Evolutionary conservation across 2,113 vertebrate species (phyloP), one percentile per base, ranked within the genome.

Genomic region (Tetrao urogallus): DNA sequence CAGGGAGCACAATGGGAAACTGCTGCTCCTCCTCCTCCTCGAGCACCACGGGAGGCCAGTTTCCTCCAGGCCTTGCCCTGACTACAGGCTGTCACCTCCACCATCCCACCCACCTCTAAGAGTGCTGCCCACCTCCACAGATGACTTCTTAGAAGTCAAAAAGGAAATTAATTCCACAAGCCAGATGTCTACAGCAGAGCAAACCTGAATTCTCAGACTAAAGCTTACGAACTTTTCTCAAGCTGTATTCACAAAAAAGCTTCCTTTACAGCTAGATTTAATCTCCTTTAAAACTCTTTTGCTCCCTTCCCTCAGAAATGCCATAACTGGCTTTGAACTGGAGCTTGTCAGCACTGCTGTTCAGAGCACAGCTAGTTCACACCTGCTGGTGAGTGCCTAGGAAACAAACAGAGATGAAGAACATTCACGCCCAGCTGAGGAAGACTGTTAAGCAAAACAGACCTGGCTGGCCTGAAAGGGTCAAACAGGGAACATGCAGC

Each of bases 31-130:
- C 74, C 66, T 57, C 74, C 47, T 52, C 45, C 36, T n/a, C 4
- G 0, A 0, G 7, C 34, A 40, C 8, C 40, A 27, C 8, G 1
- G 14, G 58, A 66, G 89, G 40, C 11, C 57, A 25, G 2, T 1
- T 45, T 45, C 5, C 19, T 6, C 83, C 34, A 38, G 0, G 2
- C 24, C 72, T 24, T 8, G 19, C 71, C 40, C 69, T 9, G 14
- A 17, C 12, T 17, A 60, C 74, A 67, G 18, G 28, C 34, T 57
- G 22, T 25, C 90, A 21, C 1, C 25, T 52, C 38, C 30, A 1
- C 10, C 8, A 36, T 12, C 58, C 52, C 32, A 42, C 6, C 67
- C 42, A 40, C 13, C 34, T 48, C 57, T 14, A 9, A 3, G 2
- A 1, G 15, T 8, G 16, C 20, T 32, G 73, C 17, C 30, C 11